These are phyloP conservation scores for Telenomus remus DNA, from an alignment of 1,140 invertebrate species.

Conservation along the genomic window DNA sequence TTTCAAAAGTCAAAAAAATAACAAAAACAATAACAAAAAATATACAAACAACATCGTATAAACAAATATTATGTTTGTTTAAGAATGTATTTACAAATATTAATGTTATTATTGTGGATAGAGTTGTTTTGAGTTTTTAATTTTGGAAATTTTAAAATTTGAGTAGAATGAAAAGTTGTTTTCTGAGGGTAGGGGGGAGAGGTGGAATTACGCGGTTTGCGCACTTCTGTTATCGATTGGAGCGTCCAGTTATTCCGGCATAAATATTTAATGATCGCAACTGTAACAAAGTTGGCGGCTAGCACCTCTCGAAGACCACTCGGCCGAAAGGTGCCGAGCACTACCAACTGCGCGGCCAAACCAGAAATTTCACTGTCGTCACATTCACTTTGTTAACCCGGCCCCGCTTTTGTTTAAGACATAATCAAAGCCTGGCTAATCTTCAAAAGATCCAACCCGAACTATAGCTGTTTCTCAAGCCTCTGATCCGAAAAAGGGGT, in stretches of 20 bases:
- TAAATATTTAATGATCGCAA: slow-evolving; percentile 19
- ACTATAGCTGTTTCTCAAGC: slow-evolving; percentile 43
- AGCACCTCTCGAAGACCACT: not conserved
- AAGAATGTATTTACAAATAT: no score
- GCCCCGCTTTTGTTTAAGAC: slow-evolving; percentile 28
- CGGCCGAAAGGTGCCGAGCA: not conserved
- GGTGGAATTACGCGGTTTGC: not conserved
- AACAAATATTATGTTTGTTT: no score
- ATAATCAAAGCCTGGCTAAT: slow-evolving; percentile 46
- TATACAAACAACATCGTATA: no score
- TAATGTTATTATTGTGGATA: no score
- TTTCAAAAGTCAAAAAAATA: no score
- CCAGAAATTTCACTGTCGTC: slow-evolving; percentile 2
- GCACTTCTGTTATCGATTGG: slow-evolving; percentile 23
- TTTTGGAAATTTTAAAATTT: no score
- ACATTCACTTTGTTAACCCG: slow-evolving; percentile 36
- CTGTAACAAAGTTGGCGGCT: slow-evolving; percentile 15
- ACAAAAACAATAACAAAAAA: no score
- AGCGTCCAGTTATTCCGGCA: slow-evolving; percentile 16
- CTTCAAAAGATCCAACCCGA: slow-evolving; percentile 48
- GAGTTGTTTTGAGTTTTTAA: no score
- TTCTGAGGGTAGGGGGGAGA: no score
- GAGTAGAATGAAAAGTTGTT: no score
- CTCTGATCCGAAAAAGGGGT: slow-evolving; percentile 52
- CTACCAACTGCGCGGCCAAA: not conserved